Conservation (phyloP, 2,888 invertebrate species). For the Eupsilia transversa region DNA sequence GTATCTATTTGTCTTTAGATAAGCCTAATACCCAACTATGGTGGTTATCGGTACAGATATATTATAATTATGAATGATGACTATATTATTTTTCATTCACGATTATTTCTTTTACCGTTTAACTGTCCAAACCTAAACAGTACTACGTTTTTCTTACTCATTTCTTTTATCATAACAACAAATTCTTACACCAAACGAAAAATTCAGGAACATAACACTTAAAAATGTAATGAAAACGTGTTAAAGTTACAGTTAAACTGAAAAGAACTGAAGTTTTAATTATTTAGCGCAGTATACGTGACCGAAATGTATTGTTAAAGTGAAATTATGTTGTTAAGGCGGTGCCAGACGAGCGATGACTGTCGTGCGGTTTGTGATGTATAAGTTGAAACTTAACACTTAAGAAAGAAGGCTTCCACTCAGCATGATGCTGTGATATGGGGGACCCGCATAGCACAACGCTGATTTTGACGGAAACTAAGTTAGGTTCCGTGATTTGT, state of each 20-base stretch:
- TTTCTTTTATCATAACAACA: neutral
- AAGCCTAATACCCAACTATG: neutral
- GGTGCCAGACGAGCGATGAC: conserved; percentile 7
- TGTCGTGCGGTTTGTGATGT: neutral
- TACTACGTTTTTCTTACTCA: neutral
- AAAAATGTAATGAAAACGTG: conserved; percentile 30
- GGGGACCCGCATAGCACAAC: no score
- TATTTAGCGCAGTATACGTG: conserved; percentile 52
- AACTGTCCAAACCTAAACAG: neutral
- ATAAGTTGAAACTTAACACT: neutral
- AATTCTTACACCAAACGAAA: conserved; percentile 1
- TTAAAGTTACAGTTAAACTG: conserved; percentile 26
- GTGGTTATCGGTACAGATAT: neutral
- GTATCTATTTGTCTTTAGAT: neutral
- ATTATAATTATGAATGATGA: no score
- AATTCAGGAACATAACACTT: conserved; percentile 6
- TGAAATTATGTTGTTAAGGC: conserved; percentile 32
- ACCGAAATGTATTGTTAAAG: conserved; percentile 42
- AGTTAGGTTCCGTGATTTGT: no score
- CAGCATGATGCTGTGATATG: no score
- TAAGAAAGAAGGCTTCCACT: no score
- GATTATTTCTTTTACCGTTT: neutral
- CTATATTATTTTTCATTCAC: neutral
- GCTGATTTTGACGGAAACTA: no score
- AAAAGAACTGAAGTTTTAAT: conserved; percentile 60